These are phyloP conservation scores for Dryoscopus gambensis DNA, from an alignment of 2,113 vertebrate genomes.

Conservation along the genomic window DNA sequence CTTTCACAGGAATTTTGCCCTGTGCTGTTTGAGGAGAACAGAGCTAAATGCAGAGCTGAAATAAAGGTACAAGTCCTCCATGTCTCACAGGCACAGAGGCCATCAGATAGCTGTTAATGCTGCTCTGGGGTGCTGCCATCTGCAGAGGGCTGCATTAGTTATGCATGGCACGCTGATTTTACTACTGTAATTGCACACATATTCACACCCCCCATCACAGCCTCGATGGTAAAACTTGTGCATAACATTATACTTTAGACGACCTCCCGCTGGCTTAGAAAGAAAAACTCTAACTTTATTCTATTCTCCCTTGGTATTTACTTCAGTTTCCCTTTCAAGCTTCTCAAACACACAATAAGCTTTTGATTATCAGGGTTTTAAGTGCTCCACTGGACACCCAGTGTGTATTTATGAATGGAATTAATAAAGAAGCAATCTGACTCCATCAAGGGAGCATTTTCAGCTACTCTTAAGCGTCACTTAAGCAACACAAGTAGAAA, in stretches of 20 bases:
- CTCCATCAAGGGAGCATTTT: constrained; percentile 69
- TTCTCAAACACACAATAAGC: constrained; percentile 76
- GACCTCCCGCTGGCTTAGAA: constrained; percentile 63
- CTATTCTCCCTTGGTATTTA: constrained; percentile 69
- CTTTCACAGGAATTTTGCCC: neutral
- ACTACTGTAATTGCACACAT: constrained; percentile 30
- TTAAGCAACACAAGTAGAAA: constrained; percentile 37
- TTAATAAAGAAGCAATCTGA: constrained; percentile 79
- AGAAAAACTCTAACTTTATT: constrained; percentile 69
- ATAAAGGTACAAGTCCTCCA: neutral
- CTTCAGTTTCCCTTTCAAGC: constrained; percentile 71
- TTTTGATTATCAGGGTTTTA: constrained; percentile 76
- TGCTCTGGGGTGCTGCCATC: neutral
- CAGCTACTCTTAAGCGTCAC: constrained; percentile 28
- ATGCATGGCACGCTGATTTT: neutral
- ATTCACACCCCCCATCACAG: neutral
- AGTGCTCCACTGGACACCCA: constrained; percentile 66
- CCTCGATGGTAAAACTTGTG: constrained; percentile 1
- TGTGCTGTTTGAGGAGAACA: neutral
- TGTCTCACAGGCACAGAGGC: neutral
- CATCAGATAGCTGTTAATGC: neutral
- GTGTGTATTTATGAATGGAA: constrained; percentile 79
- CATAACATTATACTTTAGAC: constrained; percentile 62
- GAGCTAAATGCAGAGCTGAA: neutral
- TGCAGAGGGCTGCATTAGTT: neutral